Evolutionary conservation across 2,888 invertebrate species (phyloP), one percentile per base, ranked within the genome.

Genomic region (Ophion obscuratus): DNA sequence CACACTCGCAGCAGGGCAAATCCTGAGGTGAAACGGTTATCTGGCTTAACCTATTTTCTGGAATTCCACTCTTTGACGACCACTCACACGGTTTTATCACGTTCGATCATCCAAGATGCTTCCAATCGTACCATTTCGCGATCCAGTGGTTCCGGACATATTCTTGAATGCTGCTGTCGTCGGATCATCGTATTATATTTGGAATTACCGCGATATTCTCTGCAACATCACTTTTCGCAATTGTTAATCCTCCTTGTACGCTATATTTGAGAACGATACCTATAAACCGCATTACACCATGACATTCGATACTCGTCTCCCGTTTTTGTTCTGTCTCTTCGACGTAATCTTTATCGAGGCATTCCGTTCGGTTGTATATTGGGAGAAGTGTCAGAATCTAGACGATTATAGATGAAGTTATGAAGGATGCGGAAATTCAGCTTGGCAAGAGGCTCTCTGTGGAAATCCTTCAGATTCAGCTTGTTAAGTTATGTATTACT

Each of bases 21-120:
- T 79, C 61, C 71, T 57, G 31, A 61, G 53, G 36, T 67, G 68
- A 83, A 73, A 24, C 74, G 61, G 61, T 62, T 67, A 79, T 75
- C 79, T 64, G 44, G 68, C 70, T 66, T 57, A 64, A 75, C 27
- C 68, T 14, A 74, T 59, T 62, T 36, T 57, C 64, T 53, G 40
- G 17, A 24, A 74, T 79, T 31, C 40, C n/a, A 44, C 40, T 70
- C 36, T 62, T 62, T 66, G 53, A 57, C 64, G 70, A 64, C 75
- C 62, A 75, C 57, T 79, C 62, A 47, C 53, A 70, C 57, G 83
- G 47, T 79, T 79, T 79, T 47, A 70, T 83, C 83, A 83, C 79
- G 75, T 79, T 83, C 57, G 79, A 68, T 79, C 27, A 70, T 14
- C 53, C 62, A 11, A n/a, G 44, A 57, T 20, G 14, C 84, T 84